These are phyloP conservation scores for Crypturellus undulatus DNA, from an alignment of 2,113 vertebrate genomes.

Conservation along the genomic window DNA sequence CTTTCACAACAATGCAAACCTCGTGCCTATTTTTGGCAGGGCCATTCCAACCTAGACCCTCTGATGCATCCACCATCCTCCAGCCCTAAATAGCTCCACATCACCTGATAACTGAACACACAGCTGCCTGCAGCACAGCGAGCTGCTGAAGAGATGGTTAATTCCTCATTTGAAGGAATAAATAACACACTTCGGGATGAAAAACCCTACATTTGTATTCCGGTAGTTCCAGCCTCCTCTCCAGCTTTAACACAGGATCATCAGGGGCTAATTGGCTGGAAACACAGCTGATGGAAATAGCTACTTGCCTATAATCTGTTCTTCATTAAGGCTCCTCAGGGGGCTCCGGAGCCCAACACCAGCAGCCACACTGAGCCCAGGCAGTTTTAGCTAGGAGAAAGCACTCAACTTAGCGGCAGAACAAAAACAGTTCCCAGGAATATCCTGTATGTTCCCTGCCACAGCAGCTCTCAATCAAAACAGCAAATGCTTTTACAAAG, in stretches of 20 bases:
- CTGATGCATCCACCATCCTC: rapidly evolving
- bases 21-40: background rate
- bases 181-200: background rate
- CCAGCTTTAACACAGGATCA: constrained; percentile 31
- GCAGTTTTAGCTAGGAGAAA: constrained; percentile 8
- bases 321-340: constrained; percentile 56
- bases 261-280: constrained; percentile 59
- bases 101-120: rapidly evolving
- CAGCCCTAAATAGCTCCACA: rapidly evolving
- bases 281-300: constrained; percentile 10
- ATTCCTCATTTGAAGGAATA: background rate
- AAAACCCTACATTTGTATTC: background rate
- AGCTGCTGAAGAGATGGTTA: background rate
- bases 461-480: constrained; percentile 33
- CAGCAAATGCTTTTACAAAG: background rate
- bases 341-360: background rate
- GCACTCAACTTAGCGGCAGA: constrained; percentile 20
- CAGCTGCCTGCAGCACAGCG: background rate
- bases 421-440: background rate
- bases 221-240: background rate
- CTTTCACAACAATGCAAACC: background rate
- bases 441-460: background rate
- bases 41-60: background rate
- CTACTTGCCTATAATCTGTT: constrained; percentile 42
- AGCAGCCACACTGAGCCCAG: background rate